A percentile compares a stretch with the other conserved stretches of the same genome.
phyloP scores from a whole-genome alignment of 2,888 invertebrate species.

The Watsonalla cultraria region DNA sequence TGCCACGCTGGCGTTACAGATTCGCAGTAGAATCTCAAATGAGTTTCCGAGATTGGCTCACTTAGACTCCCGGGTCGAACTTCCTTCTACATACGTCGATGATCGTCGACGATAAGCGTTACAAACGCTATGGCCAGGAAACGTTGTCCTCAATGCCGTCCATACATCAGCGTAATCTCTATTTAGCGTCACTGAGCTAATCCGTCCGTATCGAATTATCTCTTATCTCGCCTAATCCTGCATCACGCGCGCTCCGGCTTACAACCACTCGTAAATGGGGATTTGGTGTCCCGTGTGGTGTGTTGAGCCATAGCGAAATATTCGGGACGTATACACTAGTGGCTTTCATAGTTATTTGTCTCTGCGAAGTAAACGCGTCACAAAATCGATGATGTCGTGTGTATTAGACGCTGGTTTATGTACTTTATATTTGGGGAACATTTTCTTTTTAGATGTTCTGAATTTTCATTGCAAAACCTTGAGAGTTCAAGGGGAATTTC shows the following conservation, averaged over 20 bases:
- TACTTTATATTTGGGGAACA: too few species aligned
- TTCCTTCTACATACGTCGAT: not conserved
- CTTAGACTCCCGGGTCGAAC: too few species aligned
- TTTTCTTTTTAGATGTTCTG: too few species aligned
- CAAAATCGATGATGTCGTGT: too few species aligned
- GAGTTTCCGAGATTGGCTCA: not conserved
- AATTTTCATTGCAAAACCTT: too few species aligned
- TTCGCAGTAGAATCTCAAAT: too few species aligned
- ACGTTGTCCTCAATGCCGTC: not conserved
- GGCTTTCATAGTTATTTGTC: not conserved
- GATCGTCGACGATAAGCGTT: not conserved
- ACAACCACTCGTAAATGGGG: slow-evolving; percentile 1
- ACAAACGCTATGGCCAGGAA: not conserved
- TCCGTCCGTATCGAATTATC: slow-evolving; percentile 3
- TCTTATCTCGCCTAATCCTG: slow-evolving; percentile 1
- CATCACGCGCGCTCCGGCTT: not conserved
- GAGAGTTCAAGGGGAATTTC: too few species aligned
- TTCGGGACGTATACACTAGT: not conserved
- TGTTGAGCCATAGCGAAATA: not conserved
- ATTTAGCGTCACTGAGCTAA: slow-evolving; percentile 2
- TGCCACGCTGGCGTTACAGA: too few species aligned
- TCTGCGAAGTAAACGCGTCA: not conserved
- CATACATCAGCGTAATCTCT: slow-evolving; percentile 3
- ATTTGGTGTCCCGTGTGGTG: slow-evolving; percentile 1
- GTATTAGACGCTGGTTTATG: too few species aligned